Percentiles rank a stretch among this genome's conserved stretches.
Evolutionary conservation across 2,888 invertebrate genomes (phyloP).

Genomic region (Machimus rusticus): DNA sequence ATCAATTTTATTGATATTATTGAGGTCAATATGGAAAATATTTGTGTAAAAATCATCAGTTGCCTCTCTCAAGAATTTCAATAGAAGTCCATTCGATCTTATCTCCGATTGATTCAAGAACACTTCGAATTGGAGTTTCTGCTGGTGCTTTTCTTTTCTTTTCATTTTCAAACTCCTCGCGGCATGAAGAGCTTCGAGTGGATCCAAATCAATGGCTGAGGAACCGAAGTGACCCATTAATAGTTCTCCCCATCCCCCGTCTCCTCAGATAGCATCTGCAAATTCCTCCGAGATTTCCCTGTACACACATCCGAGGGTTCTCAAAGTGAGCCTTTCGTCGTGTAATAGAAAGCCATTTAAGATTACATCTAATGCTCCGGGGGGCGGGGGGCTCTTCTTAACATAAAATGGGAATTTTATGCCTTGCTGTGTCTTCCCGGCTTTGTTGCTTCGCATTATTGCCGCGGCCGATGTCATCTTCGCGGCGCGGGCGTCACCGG

Average conservation of each 20-base stretch:
- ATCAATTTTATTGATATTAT: no score
- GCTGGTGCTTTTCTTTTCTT: not conserved
- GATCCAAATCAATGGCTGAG: slow-evolving; percentile 2
- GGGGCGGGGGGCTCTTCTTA: slow-evolving; percentile 24
- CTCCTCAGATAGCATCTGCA: not conserved
- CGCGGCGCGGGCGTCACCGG: not conserved
- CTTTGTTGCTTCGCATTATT: not conserved
- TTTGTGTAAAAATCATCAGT: not conserved
- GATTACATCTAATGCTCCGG: slow-evolving; percentile 42
- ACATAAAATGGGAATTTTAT: slow-evolving; percentile 43
- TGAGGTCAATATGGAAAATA: not conserved
- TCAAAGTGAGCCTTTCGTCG: slow-evolving; percentile 40
- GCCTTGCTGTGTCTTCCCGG: slow-evolving; percentile 6
- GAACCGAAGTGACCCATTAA: slow-evolving; percentile 10
- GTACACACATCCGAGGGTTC: not conserved
- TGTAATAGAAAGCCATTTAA: slow-evolving; percentile 43
- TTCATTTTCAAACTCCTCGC: not conserved
- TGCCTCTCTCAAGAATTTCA: not conserved
- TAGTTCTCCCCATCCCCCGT: not conserved
- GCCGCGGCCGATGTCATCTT: not conserved
- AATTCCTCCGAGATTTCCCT: not conserved
- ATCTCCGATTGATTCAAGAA: not conserved
- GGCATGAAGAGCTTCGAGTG: not conserved
- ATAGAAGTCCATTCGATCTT: not conserved
- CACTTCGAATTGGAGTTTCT: not conserved